These are phyloP conservation scores for Coluber constrictor DNA, from an alignment of 2,797 vertebrate species.

Conservation along the genomic window DNA sequence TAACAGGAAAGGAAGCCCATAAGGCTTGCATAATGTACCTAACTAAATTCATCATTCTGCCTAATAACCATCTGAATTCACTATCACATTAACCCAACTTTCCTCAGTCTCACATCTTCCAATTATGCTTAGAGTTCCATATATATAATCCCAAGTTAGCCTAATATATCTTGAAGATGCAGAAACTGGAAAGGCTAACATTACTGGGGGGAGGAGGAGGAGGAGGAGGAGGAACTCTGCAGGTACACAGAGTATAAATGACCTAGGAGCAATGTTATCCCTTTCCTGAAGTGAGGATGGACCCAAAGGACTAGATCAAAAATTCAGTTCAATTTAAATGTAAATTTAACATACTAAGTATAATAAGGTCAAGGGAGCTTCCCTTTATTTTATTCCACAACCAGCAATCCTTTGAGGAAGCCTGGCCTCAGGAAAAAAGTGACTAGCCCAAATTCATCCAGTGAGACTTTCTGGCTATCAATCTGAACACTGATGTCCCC, in stretches of 20 bases:
- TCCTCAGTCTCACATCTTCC: neutral
- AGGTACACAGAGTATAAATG: neutral
- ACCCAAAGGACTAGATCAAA: neutral
- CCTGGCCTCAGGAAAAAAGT: neutral
- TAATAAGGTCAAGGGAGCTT: neutral
- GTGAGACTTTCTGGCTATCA: neutral
- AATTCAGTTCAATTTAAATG: neutral
- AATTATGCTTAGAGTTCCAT: neutral
- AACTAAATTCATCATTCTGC: neutral
- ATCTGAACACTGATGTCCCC: neutral
- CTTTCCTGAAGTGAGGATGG: neutral
- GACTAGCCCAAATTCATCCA: neutral
- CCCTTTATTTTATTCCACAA: neutral
- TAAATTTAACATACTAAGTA: neutral
- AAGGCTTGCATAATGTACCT: neutral
- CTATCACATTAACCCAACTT: neutral
- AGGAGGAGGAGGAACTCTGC: neutral
- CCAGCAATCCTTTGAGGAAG: neutral
- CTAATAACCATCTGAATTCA: neutral
- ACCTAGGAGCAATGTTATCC: neutral
- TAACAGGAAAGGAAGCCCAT: neutral
- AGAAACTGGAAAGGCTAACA: neutral
- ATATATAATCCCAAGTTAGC: neutral
- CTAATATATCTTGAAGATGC: neutral
- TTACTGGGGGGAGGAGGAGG: neutral